Evolutionary conservation across 2,113 vertebrate species (phyloP).

Genomic region (Trematocara macrostoma): DNA sequence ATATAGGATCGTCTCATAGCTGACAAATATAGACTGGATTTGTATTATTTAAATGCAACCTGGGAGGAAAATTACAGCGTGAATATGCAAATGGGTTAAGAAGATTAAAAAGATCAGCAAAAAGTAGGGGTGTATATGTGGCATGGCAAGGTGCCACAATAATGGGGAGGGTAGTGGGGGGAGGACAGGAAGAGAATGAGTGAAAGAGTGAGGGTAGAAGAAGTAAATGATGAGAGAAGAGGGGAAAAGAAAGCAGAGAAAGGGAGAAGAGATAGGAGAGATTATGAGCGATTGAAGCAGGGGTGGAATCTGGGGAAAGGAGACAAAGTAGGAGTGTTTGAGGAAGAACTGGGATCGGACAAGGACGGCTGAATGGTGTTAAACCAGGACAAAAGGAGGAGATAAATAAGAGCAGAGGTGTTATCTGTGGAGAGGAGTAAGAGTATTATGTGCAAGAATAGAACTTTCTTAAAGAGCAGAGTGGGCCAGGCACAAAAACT

Average conservation of each 20-base stretch:
- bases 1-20: conserved; percentile 66
- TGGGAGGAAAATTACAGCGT: conserved; percentile 69
- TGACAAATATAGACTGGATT: conserved; percentile 75
- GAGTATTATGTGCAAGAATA: conserved; percentile 11
- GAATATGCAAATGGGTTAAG: conserved; percentile 73
- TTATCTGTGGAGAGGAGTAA: conserved; percentile 10
- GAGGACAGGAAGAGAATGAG: not conserved
- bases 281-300: not conserved
- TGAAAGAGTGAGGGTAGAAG: not conserved
- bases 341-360: not conserved
- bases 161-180: not conserved
- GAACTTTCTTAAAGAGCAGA: not conserved
- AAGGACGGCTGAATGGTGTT: not conserved
- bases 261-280: not conserved
- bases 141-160: conserved; percentile 3
- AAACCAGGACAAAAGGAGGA: not conserved
- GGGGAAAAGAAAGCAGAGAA: not conserved
- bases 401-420: conserved; percentile 30
- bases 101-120: conserved; percentile 71
- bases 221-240: not conserved
- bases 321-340: not conserved
- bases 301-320: conserved; percentile 1
- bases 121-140: conserved; percentile 30
- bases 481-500: not conserved
- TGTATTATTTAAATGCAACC: conserved; percentile 77